Conservation (phyloP, 2,888 invertebrate species). For the Syrista parreyssii region DNA sequence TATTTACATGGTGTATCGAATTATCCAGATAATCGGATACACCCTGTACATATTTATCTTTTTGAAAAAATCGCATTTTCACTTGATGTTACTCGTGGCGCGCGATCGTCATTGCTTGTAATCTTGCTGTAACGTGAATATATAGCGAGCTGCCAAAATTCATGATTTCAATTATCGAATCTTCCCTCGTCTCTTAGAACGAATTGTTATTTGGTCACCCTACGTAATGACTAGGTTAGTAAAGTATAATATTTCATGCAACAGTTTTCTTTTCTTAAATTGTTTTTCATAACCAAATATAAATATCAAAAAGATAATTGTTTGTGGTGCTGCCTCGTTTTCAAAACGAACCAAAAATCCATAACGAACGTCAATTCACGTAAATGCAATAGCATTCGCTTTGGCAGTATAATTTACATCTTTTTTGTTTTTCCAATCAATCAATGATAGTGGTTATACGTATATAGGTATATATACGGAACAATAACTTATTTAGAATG, state of each 20-base stretch:
- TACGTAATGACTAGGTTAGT: slow-evolving; percentile 57
- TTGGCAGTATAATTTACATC: slow-evolving; percentile 55
- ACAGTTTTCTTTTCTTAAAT: slow-evolving; percentile 29
- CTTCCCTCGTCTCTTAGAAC: neutral
- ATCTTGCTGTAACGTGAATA: no score
- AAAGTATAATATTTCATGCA: slow-evolving; percentile 49
- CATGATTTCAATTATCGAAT: slow-evolving; percentile 2
- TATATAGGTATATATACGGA: neutral
- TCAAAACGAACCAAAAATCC: slow-evolving; percentile 33
- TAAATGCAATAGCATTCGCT: slow-evolving; percentile 57
- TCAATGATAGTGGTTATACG: neutral
- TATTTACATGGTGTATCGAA: no score
- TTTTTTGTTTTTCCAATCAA: neutral
- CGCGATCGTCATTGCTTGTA: no score
- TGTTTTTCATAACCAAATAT: slow-evolving; percentile 33
- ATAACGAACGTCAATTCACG: slow-evolving; percentile 43
- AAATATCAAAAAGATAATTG: slow-evolving; percentile 44
- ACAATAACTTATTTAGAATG: neutral
- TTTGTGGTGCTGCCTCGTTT: slow-evolving; percentile 24
- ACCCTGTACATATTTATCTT: no score
- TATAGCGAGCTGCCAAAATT: slow-evolving; percentile 30
- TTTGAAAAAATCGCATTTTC: no score
- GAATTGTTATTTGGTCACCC: slow-evolving; percentile 32
- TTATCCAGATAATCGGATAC: no score
- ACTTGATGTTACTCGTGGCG: no score